Percentiles rank a stretch among this genome's conserved stretches.
These are phyloP conservation scores for Malurus splendens DNA, from an alignment of 2,797 vertebrate species.

Conservation along the genomic window DNA sequence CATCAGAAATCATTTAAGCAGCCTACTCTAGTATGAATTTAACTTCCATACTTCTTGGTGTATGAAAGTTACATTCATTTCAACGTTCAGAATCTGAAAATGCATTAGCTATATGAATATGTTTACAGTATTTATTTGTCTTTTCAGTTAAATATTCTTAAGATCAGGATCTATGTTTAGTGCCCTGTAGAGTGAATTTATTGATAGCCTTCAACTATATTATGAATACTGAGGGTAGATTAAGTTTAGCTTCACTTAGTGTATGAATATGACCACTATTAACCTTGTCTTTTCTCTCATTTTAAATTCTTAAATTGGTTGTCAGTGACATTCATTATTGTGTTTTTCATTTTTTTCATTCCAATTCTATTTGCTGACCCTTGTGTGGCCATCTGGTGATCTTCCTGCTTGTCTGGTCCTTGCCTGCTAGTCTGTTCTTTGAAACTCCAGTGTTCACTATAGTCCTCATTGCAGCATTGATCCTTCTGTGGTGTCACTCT, in stretches of 20 bases:
- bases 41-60: neutral
- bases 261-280: neutral
- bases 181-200: neutral
- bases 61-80: neutral
- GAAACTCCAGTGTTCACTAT: neutral
- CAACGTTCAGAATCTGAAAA: neutral
- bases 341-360: rapidly evolving
- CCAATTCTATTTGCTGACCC: neutral
- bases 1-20: neutral
- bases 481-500: neutral
- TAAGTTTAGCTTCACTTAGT: neutral
- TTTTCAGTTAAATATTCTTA: neutral
- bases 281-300: neutral
- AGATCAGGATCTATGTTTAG: neutral
- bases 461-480: neutral
- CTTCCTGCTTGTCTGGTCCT: neutral
- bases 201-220: neutral
- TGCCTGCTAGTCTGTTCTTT: neutral
- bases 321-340: neutral
- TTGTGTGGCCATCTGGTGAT: neutral
- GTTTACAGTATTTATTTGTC: neutral
- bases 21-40: neutral
- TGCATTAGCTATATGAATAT: neutral
- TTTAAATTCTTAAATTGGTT: neutral
- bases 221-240: neutral